Evolutionary conservation across 2,888 invertebrate genomes (phyloP), one percentile per base, ranked within the genome.

Genomic region (Lepetodrilus schrolli): DNA sequence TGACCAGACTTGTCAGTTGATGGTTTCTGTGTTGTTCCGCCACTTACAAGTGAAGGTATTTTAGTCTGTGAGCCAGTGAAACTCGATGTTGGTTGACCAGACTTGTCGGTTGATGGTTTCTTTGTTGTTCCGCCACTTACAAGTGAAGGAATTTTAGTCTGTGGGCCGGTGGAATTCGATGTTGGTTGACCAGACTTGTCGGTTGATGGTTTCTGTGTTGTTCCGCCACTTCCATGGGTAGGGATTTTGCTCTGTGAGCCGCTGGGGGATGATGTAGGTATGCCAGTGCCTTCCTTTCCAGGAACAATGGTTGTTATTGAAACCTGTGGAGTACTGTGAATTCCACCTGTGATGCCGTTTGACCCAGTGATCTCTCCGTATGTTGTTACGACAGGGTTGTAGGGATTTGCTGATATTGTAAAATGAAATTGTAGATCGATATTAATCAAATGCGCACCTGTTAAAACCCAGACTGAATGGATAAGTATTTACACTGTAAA

Each of bases 1-100:
- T 26, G 21, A 23, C 51, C 51, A 23, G 23, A 7, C 10, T 23
- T 21, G 1, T 10, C 10, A 65, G 80, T 73, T 51, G 75, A 75
- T 47, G 66, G 48, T 20, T 48, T 36, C 5, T 69, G 73, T n/a
- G 66, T 37, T 21, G 20, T 43, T 2, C 34, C 48, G 17, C 30
- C 38, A 43, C 75, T 65, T 47, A 4, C 74, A 66, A 38, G 76
- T 68, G 20, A 38, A 34, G 36, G 38, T 34, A 17, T 43, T 4
- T 36, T 49, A 36, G 26, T 66, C 65, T 4, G 23, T 37, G 8
- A 38, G 49, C 34, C 70, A 51, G n/a, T 50, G 48, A 26, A 37
- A 17, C 30, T 38, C 20, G 51, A n/a, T 65, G 74, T 48, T 50
- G 71, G 71, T 17, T 74, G 36, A 17, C 65, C 69, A 23, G 38